Conservation (phyloP, 1,140 invertebrate genomes). For the Megalonaias nervosa region DNA sequence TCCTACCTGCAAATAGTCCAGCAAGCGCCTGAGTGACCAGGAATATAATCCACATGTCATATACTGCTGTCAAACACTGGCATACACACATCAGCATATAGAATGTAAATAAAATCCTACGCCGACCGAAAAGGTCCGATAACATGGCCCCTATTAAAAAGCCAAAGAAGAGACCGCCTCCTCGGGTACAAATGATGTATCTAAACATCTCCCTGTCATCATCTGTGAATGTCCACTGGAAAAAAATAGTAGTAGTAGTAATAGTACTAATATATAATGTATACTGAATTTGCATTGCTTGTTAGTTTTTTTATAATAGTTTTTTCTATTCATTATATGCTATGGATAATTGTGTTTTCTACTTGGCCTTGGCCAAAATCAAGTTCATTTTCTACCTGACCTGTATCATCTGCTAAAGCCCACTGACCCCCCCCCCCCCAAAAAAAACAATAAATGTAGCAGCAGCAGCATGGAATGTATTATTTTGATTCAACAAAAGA, state of each 20-base stretch:
- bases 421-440: too few species aligned
- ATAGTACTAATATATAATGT: neutral
- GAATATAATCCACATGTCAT: slow-evolving; percentile 46
- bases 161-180: slow-evolving; percentile 44
- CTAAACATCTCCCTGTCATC: slow-evolving; percentile 12
- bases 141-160: slow-evolving; percentile 49
- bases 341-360: too few species aligned
- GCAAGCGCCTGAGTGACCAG: slow-evolving; percentile 34
- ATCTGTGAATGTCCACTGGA: slow-evolving; percentile 33
- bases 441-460: too few species aligned
- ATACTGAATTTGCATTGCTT: too few species aligned
- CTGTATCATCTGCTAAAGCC: too few species aligned
- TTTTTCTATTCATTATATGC: too few species aligned
- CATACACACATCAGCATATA: slow-evolving; percentile 42
- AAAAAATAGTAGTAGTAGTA: neutral
- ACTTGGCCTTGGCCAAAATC: too few species aligned
- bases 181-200: slow-evolving; percentile 40
- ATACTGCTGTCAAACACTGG: slow-evolving; percentile 40
- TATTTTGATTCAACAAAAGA: too few species aligned
- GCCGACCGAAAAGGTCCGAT: slow-evolving; percentile 49
- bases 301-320: too few species aligned
- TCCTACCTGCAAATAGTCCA: slow-evolving; percentile 50
- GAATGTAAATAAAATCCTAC: slow-evolving; percentile 43
- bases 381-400: too few species aligned
- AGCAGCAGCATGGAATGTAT: too few species aligned